phyloP scores from a whole-genome alignment of 2,888 invertebrate genomes.

The Pterostichus niger region DNA sequence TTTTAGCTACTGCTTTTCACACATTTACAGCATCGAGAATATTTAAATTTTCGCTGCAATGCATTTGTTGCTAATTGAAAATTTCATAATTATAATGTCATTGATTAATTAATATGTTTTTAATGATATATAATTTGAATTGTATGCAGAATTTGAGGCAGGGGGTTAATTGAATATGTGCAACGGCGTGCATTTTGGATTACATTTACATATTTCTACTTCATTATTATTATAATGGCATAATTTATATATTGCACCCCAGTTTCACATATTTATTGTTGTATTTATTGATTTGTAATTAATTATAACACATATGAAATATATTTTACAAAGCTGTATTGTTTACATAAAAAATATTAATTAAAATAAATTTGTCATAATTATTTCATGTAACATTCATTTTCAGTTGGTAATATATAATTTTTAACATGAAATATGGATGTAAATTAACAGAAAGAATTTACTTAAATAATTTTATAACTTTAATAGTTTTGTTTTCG shows the following conservation, averaged over 20 bases:
- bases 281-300: slow-evolving; percentile 24
- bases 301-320: slow-evolving; percentile 8
- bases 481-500: too few relatives aligned
- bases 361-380: background rate
- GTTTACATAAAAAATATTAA: background rate
- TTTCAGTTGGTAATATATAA: too few relatives aligned
- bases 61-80: slow-evolving; percentile 45
- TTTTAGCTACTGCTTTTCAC: too few relatives aligned
- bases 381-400: too few relatives aligned
- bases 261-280: slow-evolving; percentile 13
- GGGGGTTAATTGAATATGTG: slow-evolving; percentile 29
- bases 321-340: background rate
- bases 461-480: too few relatives aligned
- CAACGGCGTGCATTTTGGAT: slow-evolving; percentile 29
- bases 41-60: slow-evolving; percentile 32
- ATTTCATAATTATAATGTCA: slow-evolving; percentile 36
- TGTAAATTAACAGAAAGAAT: too few relatives aligned
- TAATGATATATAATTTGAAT: slow-evolving; percentile 42
- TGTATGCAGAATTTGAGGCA: background rate
- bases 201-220: slow-evolving; percentile 9
- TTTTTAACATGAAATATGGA: too few relatives aligned
- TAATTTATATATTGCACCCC: slow-evolving; percentile 26
- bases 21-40: background rate
- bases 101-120: slow-evolving; percentile 53
- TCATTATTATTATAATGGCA: slow-evolving; percentile 1